Evolutionary conservation across 2,888 invertebrate species (phyloP).

Genomic region (Tachina fera): DNA sequence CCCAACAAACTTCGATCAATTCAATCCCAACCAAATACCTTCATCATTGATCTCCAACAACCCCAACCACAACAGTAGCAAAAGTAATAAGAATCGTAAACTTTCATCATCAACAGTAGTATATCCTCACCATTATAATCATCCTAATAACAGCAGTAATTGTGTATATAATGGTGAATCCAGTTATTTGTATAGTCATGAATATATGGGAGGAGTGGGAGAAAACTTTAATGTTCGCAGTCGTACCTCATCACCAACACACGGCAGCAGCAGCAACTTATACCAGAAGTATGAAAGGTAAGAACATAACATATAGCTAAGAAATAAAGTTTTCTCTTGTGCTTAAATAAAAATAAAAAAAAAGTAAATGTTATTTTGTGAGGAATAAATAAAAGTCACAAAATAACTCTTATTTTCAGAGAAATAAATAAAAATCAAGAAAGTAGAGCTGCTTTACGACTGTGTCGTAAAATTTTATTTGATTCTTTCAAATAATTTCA

Average conservation of each 20-base stretch:
- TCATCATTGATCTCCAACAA: conserved; percentile 80
- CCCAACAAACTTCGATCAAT: conserved; percentile 76
- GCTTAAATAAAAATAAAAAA: too few relatives aligned
- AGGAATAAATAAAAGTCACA: too few relatives aligned
- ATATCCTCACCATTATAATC: conserved; percentile 72
- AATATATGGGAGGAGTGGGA: conserved; percentile 83
- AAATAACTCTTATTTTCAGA: too few relatives aligned
- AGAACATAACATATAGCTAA: background rate
- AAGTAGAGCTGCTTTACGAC: too few relatives aligned
- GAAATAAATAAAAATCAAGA: too few relatives aligned
- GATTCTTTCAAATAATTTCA: too few relatives aligned
- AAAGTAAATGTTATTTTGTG: too few relatives aligned
- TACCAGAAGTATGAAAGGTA: conserved; percentile 78
- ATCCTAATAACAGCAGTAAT: conserved; percentile 72
- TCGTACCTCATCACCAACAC: conserved; percentile 85
- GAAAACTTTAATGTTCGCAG: conserved; percentile 83
- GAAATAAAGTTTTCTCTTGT: too few relatives aligned
- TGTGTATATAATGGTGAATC: conserved; percentile 74
- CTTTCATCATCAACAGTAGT: conserved; percentile 75
- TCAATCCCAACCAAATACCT: conserved; percentile 78
- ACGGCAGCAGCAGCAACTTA: conserved; percentile 72
- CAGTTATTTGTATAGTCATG: conserved; percentile 75
- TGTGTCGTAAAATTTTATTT: too few relatives aligned
- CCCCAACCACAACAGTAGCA: conserved; percentile 75
- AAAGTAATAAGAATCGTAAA: conserved; percentile 76